Evolutionary conservation across 2,113 vertebrate species (phyloP).

Genomic region (Trinectes maculatus): DNA sequence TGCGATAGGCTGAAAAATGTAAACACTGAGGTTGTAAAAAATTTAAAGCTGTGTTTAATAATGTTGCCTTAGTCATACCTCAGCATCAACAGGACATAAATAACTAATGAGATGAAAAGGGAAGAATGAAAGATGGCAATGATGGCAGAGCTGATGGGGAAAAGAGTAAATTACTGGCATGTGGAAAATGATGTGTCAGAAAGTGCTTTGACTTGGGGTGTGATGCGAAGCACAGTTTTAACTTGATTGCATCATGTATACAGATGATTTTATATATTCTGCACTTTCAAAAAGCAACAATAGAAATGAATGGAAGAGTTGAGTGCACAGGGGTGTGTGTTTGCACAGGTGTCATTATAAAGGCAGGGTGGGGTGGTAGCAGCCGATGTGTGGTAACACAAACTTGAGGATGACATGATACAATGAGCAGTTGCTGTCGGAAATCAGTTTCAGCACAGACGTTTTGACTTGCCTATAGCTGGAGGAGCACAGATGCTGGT

Average conservation of each 20-base stretch:
- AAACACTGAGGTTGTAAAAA: too few species aligned
- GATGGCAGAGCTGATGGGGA: too few species aligned
- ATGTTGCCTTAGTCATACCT: background rate
- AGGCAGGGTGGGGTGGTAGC: constrained; percentile 4
- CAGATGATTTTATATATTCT: background rate
- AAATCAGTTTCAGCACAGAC: background rate
- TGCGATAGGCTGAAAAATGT: background rate
- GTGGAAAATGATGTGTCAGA: background rate
- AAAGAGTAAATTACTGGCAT: background rate
- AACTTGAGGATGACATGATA: constrained; percentile 8
- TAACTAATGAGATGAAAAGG: background rate
- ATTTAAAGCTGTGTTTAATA: too few species aligned
- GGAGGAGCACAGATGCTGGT: background rate
- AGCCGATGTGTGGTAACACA: constrained; percentile 20
- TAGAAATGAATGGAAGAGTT: background rate
- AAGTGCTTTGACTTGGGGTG: background rate
- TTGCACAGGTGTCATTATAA: constrained; percentile 36
- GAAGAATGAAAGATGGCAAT: too few species aligned
- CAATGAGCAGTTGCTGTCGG: constrained; percentile 18
- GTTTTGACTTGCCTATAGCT: background rate
- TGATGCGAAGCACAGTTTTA: background rate
- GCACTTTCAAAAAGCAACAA: background rate
- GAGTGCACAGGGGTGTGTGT: constrained; percentile 9
- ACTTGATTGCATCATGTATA: background rate
- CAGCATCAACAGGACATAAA: background rate